phyloP scores from a whole-genome alignment of 2,113 vertebrate genomes.

The Spea bombifrons region DNA sequence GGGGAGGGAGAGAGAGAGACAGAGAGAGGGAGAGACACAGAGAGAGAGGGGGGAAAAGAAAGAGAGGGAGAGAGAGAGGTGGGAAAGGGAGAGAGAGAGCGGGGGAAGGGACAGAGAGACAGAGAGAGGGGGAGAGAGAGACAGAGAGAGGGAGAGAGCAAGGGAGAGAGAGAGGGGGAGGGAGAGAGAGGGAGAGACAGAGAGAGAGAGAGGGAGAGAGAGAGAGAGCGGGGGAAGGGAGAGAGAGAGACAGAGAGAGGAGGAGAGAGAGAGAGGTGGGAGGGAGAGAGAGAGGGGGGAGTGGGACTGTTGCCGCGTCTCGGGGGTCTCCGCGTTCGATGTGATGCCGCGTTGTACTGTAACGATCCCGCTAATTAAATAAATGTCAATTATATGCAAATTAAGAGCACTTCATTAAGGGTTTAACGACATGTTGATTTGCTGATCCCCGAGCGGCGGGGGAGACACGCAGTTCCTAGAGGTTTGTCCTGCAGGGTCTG shows the following conservation, averaged over 20 bases:
- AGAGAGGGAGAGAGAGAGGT: background rate
- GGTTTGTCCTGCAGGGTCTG: background rate
- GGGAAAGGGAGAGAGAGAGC: background rate
- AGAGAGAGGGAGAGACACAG: background rate
- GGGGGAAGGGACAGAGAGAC: background rate
- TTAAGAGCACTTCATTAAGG: constrained; percentile 36
- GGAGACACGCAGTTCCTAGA: background rate
- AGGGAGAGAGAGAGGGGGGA: background rate
- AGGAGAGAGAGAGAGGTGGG: background rate
- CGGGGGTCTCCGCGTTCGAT: background rate
- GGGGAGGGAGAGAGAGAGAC: too few relatives aligned
- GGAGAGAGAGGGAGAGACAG: background rate
- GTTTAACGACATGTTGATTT: constrained; percentile 27
- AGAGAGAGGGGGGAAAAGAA: background rate
- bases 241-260: background rate
- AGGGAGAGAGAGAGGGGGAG: too few relatives aligned
- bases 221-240: too few relatives aligned
- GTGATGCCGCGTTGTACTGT: constrained; percentile 1
- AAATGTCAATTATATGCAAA: constrained; percentile 42
- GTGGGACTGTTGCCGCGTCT: background rate
- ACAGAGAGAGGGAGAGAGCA: background rate
- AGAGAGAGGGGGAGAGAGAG: background rate
- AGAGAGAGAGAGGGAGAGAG: too few relatives aligned
- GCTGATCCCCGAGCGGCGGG: background rate
- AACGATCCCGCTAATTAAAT: constrained; percentile 37